These are phyloP conservation scores for Styela clava DNA, from an alignment of 23 tunicate genomes.

Conservation along the genomic window DNA sequence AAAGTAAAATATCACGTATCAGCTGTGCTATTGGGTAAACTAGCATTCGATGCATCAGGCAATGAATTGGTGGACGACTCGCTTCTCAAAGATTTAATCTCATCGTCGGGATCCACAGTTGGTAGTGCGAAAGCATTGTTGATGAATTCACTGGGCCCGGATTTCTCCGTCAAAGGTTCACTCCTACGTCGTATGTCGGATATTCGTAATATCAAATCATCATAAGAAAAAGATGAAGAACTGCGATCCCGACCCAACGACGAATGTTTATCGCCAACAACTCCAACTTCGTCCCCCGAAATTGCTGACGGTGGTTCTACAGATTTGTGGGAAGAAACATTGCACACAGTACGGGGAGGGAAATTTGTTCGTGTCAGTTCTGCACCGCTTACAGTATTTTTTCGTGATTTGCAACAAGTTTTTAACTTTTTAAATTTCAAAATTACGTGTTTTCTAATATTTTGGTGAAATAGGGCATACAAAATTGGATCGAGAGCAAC, in stretches of 20 bases:
- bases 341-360: background rate
- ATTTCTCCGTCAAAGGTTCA: background rate
- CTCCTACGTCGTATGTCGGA: background rate
- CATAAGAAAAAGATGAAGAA: background rate
- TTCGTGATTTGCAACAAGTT: background rate
- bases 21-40: background rate
- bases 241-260: background rate
- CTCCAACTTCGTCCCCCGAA: background rate
- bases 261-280: background rate
- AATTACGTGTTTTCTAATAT: conserved; percentile 33
- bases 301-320: background rate
- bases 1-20: background rate
- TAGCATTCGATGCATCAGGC: background rate
- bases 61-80: background rate
- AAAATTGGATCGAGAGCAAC: conserved; percentile 60
- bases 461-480: conserved; percentile 55
- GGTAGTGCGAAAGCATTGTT: background rate
- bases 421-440: background rate
- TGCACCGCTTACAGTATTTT: background rate
- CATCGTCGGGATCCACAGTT: background rate
- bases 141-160: background rate
- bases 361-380: background rate
- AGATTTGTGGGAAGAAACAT: background rate
- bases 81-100: background rate
- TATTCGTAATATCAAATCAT: background rate